phyloP scores from a whole-genome alignment of 2,888 invertebrate species.

The Drosophila anomelani region DNA sequence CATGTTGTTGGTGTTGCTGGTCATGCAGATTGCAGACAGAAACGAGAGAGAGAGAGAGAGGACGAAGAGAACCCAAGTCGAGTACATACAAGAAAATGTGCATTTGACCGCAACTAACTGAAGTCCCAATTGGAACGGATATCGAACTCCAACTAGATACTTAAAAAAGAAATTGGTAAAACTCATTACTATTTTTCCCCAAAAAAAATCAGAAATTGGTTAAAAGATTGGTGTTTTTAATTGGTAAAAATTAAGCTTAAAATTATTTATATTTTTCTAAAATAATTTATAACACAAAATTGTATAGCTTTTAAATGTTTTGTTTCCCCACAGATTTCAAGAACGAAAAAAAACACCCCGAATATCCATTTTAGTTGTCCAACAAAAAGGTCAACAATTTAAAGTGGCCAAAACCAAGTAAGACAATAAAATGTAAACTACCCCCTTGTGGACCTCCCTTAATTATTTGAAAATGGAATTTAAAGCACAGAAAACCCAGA shows the following conservation, averaged over 20 bases:
- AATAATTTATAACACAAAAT: no score
- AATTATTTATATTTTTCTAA: no score
- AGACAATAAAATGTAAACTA: constrained; percentile 59
- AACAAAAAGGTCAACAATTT: constrained; percentile 21
- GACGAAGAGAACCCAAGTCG: constrained; percentile 15
- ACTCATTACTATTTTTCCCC: no score
- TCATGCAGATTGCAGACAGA: constrained; percentile 73
- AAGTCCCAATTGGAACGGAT: constrained; percentile 67
- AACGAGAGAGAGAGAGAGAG: constrained; percentile 37
- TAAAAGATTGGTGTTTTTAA: no score
- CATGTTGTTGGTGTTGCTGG: constrained; percentile 49
- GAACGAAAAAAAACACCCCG: not conserved
- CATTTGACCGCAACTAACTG: constrained; percentile 61
- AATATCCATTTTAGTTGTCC: not conserved
- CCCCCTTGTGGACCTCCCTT: constrained; percentile 59
- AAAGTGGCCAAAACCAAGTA: constrained; percentile 44
- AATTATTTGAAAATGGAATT: constrained; percentile 71
- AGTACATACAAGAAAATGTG: constrained; percentile 56
- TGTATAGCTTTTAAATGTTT: no score
- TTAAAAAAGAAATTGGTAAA: not conserved
- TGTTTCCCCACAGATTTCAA: not conserved
- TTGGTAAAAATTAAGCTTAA: no score
- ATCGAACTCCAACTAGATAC: constrained; percentile 34
- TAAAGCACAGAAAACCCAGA: constrained; percentile 48
- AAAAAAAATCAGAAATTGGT: no score